Percentiles rank a stretch among this genome's conserved stretches.
Evolutionary conservation across 1,140 invertebrate species (phyloP).

Genomic region (Euura saliciscinereae): DNA sequence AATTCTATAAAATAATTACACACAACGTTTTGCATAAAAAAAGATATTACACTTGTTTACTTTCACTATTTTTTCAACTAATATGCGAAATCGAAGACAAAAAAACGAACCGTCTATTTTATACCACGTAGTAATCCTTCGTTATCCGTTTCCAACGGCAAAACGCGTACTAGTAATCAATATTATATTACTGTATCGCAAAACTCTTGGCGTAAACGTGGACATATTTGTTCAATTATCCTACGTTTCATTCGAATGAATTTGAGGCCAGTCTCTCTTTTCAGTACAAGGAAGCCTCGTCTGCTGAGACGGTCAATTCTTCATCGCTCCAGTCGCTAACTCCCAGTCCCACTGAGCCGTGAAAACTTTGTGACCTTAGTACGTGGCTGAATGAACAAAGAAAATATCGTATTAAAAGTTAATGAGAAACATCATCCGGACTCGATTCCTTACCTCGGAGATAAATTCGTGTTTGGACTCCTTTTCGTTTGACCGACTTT

Average conservation of each 20-base stretch:
- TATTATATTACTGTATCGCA: neutral
- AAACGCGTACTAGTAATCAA: neutral
- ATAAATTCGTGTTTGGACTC: constrained; percentile 35
- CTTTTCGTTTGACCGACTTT: constrained; percentile 53
- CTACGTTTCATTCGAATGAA: too few relatives aligned
- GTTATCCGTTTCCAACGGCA: neutral
- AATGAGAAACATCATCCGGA: neutral
- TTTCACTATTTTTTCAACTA: too few relatives aligned
- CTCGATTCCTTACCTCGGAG: constrained; percentile 35
- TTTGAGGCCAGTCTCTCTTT: too few relatives aligned
- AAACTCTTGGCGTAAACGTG: neutral
- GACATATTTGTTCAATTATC: too few relatives aligned
- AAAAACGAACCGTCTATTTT: neutral
- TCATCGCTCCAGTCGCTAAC: constrained; percentile 46
- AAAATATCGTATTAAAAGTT: constrained; percentile 15
- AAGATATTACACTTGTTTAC: too few relatives aligned
- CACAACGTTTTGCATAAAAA: too few relatives aligned
- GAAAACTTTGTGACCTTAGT: constrained; percentile 64
- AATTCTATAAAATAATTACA: too few relatives aligned
- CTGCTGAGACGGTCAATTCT: constrained; percentile 43
- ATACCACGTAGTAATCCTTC: neutral
- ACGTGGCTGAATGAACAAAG: constrained; percentile 52
- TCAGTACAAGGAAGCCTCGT: constrained; percentile 38
- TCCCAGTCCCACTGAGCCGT: constrained; percentile 51
- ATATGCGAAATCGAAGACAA: neutral